Conservation (phyloP, 2,888 invertebrate genomes). For the Lochmaea crataegi region DNA sequence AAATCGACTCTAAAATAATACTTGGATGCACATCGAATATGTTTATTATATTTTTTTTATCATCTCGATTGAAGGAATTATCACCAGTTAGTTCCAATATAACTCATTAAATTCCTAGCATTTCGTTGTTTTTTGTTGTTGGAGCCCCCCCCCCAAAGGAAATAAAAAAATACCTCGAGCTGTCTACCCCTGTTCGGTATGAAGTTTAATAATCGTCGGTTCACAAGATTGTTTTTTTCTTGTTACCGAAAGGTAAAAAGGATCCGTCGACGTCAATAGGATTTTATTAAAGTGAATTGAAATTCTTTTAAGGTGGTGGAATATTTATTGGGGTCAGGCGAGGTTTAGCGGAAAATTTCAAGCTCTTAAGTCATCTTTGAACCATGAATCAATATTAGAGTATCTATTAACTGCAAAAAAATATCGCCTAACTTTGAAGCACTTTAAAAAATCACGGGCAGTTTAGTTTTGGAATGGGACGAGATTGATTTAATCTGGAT, state of each 20-base stretch:
- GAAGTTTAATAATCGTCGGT: conserved; percentile 3
- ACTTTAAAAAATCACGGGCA: too few species aligned
- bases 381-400: neutral
- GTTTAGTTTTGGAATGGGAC: too few species aligned
- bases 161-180: neutral
- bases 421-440: neutral
- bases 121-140: neutral
- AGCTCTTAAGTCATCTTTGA: neutral
- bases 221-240: conserved; percentile 3
- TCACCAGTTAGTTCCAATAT: neutral
- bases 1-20: too few species aligned
- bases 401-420: neutral
- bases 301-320: conserved; percentile 5
- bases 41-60: too few species aligned
- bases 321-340: conserved; percentile 6
- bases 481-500: too few species aligned
- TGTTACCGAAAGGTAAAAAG: neutral
- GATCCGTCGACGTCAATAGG: conserved; percentile 5
- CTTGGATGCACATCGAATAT: too few species aligned
- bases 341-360: neutral
- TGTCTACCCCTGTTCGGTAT: neutral
- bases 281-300: conserved; percentile 2
- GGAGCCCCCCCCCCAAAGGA: neutral
- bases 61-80: too few species aligned
- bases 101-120: neutral